These are phyloP conservation scores for Ceyx cyanopectus DNA, from an alignment of 2,113 vertebrate genomes.

Conservation along the genomic window DNA sequence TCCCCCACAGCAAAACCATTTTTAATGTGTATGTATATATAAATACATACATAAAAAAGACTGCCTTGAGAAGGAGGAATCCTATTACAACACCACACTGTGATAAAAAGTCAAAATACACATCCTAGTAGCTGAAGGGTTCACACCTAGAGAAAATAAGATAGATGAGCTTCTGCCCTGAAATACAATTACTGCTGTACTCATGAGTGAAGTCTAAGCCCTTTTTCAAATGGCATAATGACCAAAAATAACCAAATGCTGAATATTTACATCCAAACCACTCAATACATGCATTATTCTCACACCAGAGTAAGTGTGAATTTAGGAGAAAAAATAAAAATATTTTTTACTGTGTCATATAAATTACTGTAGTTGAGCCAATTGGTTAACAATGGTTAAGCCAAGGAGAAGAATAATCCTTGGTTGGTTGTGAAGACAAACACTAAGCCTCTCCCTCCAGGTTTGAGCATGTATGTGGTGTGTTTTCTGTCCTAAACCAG, in stretches of 20 bases:
- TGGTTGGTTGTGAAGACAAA: not conserved
- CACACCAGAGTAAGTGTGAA: not conserved
- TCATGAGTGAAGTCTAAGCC: not conserved
- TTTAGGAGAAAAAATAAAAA: not conserved
- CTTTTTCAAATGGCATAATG: not conserved
- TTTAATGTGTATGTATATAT: not conserved
- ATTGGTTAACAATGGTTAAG: not conserved
- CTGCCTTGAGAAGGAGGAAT: not conserved
- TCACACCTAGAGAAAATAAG: not conserved
- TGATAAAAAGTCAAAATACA: conserved; percentile 9
- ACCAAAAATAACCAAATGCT: not conserved
- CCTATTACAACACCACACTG: not conserved
- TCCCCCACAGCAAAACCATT: not conserved
- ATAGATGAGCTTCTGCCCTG: not conserved
- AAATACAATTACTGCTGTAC: not conserved
- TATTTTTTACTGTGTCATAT: not conserved
- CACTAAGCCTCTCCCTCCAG: not conserved
- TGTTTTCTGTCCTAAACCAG: not conserved
- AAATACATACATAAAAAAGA: not conserved
- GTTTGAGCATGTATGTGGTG: not conserved
- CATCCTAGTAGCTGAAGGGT: not conserved
- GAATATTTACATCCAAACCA: not conserved
- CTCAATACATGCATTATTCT: not conserved
- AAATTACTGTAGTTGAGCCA: not conserved
- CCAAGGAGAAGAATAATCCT: not conserved